A percentile compares a stretch with the other conserved stretches of the same genome.
These are phyloP conservation scores for Caenorhabditis doughertyi DNA, from an alignment of 2,888 invertebrate species.

Conservation along the genomic window DNA sequence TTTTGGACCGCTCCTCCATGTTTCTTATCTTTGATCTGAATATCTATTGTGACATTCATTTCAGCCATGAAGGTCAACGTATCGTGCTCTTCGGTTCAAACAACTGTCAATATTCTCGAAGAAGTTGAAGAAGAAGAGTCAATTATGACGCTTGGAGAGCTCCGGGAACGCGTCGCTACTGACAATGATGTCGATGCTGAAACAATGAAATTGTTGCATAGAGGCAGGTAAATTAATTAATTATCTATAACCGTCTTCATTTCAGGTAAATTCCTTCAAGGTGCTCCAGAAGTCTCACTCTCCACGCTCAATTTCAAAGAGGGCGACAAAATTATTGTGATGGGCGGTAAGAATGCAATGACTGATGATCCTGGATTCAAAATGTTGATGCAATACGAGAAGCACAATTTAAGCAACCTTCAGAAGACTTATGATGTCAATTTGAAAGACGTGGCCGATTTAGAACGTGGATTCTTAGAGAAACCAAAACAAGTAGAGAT, in stretches of 20 bases:
- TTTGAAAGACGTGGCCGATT: conserved; percentile 72
- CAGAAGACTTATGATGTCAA: conserved; percentile 72
- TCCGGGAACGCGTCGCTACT: conserved; percentile 66
- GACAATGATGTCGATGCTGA: conserved; percentile 67
- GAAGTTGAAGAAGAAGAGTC: conserved; percentile 52
- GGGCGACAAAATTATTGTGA: conserved; percentile 77
- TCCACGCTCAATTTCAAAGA: conserved; percentile 74
- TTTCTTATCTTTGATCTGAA: not conserved
- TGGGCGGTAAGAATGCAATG: conserved; percentile 73
- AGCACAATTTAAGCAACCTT: conserved; percentile 73
- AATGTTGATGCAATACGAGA: conserved; percentile 77
- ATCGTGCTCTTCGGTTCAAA: conserved; percentile 57
- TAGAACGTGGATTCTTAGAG: conserved; percentile 78
- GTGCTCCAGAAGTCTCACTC: conserved; percentile 62
- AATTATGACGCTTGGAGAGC: conserved; percentile 64
- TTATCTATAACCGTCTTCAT: not conserved
- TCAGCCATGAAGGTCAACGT: conserved; percentile 53
- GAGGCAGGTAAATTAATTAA: conserved; percentile 58
- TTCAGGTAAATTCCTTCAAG: conserved; percentile 74
- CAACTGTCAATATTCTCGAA: conserved; percentile 40
- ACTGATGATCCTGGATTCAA: conserved; percentile 74
- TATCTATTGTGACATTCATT: not conserved
- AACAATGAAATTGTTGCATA: conserved; percentile 72
- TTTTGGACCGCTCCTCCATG: too few relatives aligned
- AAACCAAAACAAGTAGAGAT: conserved; percentile 74